These are phyloP conservation scores for Zeuzera pyrina DNA, from an alignment of 2,888 invertebrate species.

Conservation along the genomic window DNA sequence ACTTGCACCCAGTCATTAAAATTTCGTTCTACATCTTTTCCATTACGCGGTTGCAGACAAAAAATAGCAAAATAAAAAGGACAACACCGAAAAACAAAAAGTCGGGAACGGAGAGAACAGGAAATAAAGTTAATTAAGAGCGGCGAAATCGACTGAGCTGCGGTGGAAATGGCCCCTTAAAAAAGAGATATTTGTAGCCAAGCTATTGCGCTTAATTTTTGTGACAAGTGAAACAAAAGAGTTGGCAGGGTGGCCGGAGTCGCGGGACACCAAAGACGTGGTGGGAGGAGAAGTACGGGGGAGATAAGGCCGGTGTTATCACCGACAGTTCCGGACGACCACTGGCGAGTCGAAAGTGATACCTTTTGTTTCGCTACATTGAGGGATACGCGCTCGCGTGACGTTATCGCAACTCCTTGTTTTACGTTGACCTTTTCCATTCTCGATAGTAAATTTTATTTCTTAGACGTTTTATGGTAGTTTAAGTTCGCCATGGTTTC, in stretches of 20 bases:
- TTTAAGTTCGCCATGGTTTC: conserved; percentile 17
- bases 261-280: conserved; percentile 26
- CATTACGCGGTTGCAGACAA: conserved; percentile 69
- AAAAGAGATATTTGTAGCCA: conserved; percentile 71
- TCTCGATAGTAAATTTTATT: conserved; percentile 61
- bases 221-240: conserved; percentile 73
- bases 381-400: conserved; percentile 66
- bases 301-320: conserved; percentile 67
- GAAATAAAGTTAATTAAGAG: conserved; percentile 74
- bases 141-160: conserved; percentile 72
- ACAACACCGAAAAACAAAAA: conserved; percentile 61
- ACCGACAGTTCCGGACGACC: conserved; percentile 51
- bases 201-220: conserved; percentile 72
- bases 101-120: conserved; percentile 66
- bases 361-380: conserved; percentile 68
- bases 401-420: conserved; percentile 57
- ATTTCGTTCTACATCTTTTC: conserved; percentile 71
- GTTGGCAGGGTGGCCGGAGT: conserved; percentile 50
- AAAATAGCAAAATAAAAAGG: conserved; percentile 65
- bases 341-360: conserved; percentile 66
- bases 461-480: conserved; percentile 49
- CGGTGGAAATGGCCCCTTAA: conserved; percentile 71
- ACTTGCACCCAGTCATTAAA: conserved; percentile 68
- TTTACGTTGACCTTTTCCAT: conserved; percentile 60
- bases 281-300: conserved; percentile 25